Base-by-base conservation (phyloP, 2,113 vertebrate species). In the Etheostoma cragini region DNA sequence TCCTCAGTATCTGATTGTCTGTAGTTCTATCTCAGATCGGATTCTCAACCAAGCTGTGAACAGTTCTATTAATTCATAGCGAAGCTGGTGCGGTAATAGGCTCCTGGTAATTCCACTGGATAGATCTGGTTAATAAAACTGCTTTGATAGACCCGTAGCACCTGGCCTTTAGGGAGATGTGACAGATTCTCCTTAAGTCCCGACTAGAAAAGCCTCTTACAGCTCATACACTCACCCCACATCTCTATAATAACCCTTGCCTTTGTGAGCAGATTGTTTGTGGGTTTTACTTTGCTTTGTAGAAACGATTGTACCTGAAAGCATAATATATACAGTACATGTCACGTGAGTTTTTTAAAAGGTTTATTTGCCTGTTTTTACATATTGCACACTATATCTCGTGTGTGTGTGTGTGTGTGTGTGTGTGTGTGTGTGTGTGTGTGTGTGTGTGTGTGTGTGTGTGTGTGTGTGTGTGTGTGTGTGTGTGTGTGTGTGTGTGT, bases 181-280 rank as follows among this genome's bases (percentile, higher is more conserved):
- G 90, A 87, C 90, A 92, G 89, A 91, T 90, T 91, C 85, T 84
- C 83, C 69, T 66, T 93, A 92, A 93, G 87, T 89, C 91, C 91
- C 89, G 88, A 90, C 88, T 54, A 79, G 89, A 83, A 94, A 94
- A 93, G 90, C 92, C 86, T 92, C 93, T 94, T 93, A 93, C 26
- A 71, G 81, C 79, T 85, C 88, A 72, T 86, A 84, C 80, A 78
- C 72, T 86, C 76, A 88, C 80, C 80, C 79, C 80, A 76, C 82
- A 76, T 87, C 76, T 81, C 71, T 71, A 66, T 91, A 89, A 89
- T 91, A 87, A 88, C 90, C 86, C 57, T 56, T 38, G 72, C 58
- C 62, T 88, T 78, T 73, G 78, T 35, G 64, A 65, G 62, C 67
- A 67, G 70, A 58, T 35, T 30, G 42, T 62, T 47, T 75, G 72